Base-by-base conservation (phyloP, 2,797 vertebrate species). In the Falco cherrug region DNA sequence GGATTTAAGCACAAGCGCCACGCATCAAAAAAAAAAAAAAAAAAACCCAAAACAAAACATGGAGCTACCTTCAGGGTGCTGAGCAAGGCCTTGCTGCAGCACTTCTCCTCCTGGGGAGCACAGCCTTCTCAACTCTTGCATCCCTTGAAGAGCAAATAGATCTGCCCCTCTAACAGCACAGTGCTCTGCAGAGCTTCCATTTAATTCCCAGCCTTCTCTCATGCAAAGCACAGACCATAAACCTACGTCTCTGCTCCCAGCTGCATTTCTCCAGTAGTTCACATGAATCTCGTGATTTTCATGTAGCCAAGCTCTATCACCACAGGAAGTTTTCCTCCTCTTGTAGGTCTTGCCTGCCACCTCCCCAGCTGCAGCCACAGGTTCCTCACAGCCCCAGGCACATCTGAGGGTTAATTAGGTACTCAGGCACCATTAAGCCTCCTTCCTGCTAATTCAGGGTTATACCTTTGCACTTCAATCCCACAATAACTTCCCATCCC, bases 201-300 rank as follows among this genome's bases (percentile, higher is more conserved):
- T 14, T 69, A 31, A 89, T 29, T 29, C 37, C 31, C 45, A 68
- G 10, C n/a, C 37, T 60, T 80, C 53, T 13, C 18, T 54, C 41
- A 70, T 18, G 53, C 51, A 31, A 85, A 65, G 19, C 3, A 11
- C 59, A 71, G 45, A 47, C 15, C 0, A 1, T 12, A 87, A 75
- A 53, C 20, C 6, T 26, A 64, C 70, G 5, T 8, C 69, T 69
- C 28, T 59, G 35, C 56, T 79, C 67, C 25, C 11, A 73, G 21
- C 64, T 67, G 53, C 8, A 9, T 21, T 79, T 59, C 29, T 88
- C n/a, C 77, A 89, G 67, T 70, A 45, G 9, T 28, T 71, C 48
- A 53, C 0, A 0, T 0, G 3, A n/a, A 60, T 41, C 25, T 25
- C 39, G 9, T 18, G 13, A 47, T 65, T 69, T 87, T 69, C 65